Conservation (phyloP, 2,113 vertebrate species). For the Hoplias malabaricus region DNA sequence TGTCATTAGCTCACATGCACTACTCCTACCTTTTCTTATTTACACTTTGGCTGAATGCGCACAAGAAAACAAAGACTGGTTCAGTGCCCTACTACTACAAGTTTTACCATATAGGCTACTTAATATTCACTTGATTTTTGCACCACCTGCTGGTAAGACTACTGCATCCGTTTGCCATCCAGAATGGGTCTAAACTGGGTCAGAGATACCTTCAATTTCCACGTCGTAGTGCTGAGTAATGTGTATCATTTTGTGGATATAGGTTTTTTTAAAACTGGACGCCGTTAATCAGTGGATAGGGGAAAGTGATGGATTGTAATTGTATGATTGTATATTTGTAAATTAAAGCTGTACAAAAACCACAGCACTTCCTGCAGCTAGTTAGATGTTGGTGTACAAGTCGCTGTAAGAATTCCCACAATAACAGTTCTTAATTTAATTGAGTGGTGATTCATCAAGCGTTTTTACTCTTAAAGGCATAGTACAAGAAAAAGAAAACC, state of each 20-base stretch:
- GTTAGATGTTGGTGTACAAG: background rate
- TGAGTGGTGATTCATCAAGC: background rate
- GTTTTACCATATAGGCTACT: background rate
- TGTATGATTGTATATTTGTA: slow-evolving; percentile 52
- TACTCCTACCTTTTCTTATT: background rate
- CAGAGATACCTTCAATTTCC: background rate
- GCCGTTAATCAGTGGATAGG: background rate
- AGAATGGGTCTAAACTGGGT: background rate
- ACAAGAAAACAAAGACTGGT: background rate
- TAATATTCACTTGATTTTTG: background rate
- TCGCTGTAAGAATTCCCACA: background rate
- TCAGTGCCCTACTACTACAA: background rate
- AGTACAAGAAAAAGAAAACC: background rate
- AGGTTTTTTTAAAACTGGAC: background rate
- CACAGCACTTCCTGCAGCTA: slow-evolving; percentile 2
- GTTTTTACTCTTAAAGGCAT: background rate
- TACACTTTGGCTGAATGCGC: background rate
- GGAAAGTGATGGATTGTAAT: background rate
- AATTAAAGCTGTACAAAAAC: slow-evolving; percentile 41
- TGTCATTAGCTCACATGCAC: background rate
- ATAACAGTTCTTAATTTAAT: background rate
- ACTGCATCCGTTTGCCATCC: background rate
- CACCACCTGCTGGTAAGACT: slow-evolving; percentile 27
- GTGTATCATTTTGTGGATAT: background rate
- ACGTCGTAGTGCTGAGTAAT: background rate